Evolutionary conservation across 2,888 invertebrate genomes (phyloP), one percentile per base, ranked within the genome.

Genomic region (Sericinus montela): DNA sequence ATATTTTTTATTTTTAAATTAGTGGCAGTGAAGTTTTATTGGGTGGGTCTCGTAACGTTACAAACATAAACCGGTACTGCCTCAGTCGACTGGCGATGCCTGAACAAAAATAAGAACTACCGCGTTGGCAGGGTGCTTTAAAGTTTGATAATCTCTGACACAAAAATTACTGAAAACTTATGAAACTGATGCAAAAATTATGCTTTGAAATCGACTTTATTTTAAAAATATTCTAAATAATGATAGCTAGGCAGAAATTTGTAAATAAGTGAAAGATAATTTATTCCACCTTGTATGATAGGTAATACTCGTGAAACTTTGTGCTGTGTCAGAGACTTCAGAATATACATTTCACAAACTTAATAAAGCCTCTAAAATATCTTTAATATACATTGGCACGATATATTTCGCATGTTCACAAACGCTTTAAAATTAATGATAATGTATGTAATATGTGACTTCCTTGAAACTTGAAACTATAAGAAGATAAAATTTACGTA

Each of bases 1-100:
- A 85, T 88, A 87, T 82, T 87, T n/a, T 84, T 87, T 85, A 86
- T 86, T 86, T 82, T 87, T 87, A 86, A 85, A 81, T 87, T 87
- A 86, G 83, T 88, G 87, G 87, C 87, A 88, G 87, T 88, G 87
- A 87, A 88, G 81, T 84, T 83, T 69, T 79, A 72, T 79, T 72
- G 80, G 81, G 77, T 74, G 79, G 75, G 75, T 75, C 71, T 72
- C 64, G 66, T 72, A 67, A 65, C 57, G 60, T 72, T 65, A 72
- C 67, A 69, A 83, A 84, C 76, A 64, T 62, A 87, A 82, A 63
- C 78, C 71, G 73, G 74, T 72, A 62, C 75, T 77, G 80, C 75
- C 75, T 75, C 75, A 69, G 72, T 72, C 58, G 51, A 52, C 53
- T 44, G 28, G 48, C 36, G 39, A 47, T 40, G 41, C 9, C 41